Evolutionary conservation across 2,888 invertebrate genomes (phyloP).

Genomic region (Teleogryllus oceanicus): DNA sequence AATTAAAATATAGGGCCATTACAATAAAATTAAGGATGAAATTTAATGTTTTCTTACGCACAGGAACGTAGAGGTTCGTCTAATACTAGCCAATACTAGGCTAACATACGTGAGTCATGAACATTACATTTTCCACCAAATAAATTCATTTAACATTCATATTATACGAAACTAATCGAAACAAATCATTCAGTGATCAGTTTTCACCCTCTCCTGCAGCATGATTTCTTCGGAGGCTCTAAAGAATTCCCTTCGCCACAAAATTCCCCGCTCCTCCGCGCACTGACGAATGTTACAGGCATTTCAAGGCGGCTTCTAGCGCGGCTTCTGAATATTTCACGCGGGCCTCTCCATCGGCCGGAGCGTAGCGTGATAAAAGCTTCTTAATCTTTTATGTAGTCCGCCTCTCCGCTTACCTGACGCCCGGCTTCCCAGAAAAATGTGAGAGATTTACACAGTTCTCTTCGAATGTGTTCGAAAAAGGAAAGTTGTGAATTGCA

Average conservation of each 20-base stretch:
- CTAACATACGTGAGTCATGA: too few species aligned
- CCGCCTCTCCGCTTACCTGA: neutral
- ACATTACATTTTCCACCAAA: too few species aligned
- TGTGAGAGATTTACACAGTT: neutral
- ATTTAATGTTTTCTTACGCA: too few species aligned
- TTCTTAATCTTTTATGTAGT: constrained; percentile 1
- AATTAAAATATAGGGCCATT: too few species aligned
- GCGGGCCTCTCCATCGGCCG: neutral
- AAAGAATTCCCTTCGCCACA: neutral
- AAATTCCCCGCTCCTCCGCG: neutral
- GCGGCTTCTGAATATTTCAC: neutral
- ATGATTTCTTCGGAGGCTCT: too few species aligned
- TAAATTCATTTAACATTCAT: too few species aligned
- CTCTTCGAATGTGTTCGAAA: neutral
- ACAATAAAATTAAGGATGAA: too few species aligned
- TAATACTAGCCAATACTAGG: too few species aligned
- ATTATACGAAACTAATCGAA: too few species aligned
- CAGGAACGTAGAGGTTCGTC: too few species aligned
- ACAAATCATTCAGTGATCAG: too few species aligned
- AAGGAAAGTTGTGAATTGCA: neutral
- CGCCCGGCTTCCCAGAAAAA: neutral
- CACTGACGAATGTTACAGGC: neutral
- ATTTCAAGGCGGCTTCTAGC: constrained; percentile 1
- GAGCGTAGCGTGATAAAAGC: constrained; percentile 10
- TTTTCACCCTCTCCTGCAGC: too few species aligned